These are phyloP conservation scores for Colaptes auratus DNA, from an alignment of 2,113 vertebrate genomes.

Conservation along the genomic window DNA sequence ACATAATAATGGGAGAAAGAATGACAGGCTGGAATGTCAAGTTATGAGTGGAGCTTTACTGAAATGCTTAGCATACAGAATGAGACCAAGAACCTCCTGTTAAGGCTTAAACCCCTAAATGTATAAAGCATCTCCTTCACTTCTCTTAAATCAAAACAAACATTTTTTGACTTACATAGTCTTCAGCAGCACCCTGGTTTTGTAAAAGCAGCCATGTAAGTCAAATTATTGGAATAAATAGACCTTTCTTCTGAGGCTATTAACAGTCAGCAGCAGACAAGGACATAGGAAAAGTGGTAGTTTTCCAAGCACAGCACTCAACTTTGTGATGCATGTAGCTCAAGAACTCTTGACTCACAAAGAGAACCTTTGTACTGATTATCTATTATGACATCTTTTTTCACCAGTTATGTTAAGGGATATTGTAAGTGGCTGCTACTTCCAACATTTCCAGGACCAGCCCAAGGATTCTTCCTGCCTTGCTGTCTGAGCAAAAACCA, in stretches of 20 bases:
- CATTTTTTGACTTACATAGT: neutral
- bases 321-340: neutral
- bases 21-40: neutral
- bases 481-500: neutral
- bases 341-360: neutral
- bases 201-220: neutral
- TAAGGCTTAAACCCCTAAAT: neutral
- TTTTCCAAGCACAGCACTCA: neutral
- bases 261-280: neutral
- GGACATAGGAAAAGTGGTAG: neutral
- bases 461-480: neutral
- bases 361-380: neutral
- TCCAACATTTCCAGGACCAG: neutral
- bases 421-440: fast-evolving
- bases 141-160: neutral
- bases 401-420: neutral
- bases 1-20: neutral
- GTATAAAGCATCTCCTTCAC: neutral
- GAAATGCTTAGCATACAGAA: neutral
- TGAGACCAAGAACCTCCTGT: neutral
- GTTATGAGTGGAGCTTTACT: neutral
- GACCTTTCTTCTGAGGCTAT: neutral
- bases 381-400: neutral
- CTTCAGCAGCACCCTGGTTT: neutral
- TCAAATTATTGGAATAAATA: neutral